A percentile compares a stretch with the other conserved stretches of the same genome.
Evolutionary conservation across 2,888 invertebrate genomes (phyloP).

Genomic region (Drosophila antonietae): DNA sequence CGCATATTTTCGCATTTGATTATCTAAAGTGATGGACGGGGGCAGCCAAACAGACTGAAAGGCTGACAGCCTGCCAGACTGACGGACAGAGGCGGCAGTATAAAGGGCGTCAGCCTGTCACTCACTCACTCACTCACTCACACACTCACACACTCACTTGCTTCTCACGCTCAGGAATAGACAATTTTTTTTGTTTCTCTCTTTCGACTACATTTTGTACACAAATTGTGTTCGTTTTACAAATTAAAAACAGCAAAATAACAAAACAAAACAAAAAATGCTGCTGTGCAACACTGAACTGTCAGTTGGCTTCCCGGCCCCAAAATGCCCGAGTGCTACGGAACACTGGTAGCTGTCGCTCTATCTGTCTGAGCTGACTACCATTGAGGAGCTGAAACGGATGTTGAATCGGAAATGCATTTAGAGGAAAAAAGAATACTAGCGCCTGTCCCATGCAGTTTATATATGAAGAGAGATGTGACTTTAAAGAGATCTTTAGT

Average conservation of each 20-base stretch:
- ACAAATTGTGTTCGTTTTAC: slow-evolving; percentile 39
- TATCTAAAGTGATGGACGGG: slow-evolving; percentile 76
- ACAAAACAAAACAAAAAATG: slow-evolving; percentile 30
- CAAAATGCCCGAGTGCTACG: slow-evolving; percentile 16
- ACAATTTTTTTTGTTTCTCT: slow-evolving; percentile 17
- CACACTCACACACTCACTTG: slow-evolving; percentile 32
- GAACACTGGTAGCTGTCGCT: slow-evolving; percentile 53
- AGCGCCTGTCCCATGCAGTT: neutral
- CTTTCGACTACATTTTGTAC: slow-evolving; percentile 11
- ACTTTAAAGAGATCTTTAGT: too few relatives aligned
- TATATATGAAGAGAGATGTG: too few relatives aligned
- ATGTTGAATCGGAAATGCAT: slow-evolving; percentile 45
- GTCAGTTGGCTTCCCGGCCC: slow-evolving; percentile 62
- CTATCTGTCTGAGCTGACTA: slow-evolving; percentile 44
- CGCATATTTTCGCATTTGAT: slow-evolving; percentile 82
- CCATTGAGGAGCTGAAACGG: slow-evolving; percentile 45
- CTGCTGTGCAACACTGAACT: slow-evolving; percentile 70
- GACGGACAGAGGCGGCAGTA: slow-evolving; percentile 26
- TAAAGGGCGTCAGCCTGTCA: slow-evolving; percentile 74
- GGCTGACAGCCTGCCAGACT: slow-evolving; percentile 37
- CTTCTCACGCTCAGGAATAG: slow-evolving; percentile 27
- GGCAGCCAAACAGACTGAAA: slow-evolving; percentile 50
- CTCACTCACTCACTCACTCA: slow-evolving; percentile 47
- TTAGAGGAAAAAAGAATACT: slow-evolving; percentile 4
- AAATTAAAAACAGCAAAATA: slow-evolving; percentile 36